Base-by-base conservation (phyloP, 2,797 vertebrate species). In the Lindbergichthys nudifrons region DNA sequence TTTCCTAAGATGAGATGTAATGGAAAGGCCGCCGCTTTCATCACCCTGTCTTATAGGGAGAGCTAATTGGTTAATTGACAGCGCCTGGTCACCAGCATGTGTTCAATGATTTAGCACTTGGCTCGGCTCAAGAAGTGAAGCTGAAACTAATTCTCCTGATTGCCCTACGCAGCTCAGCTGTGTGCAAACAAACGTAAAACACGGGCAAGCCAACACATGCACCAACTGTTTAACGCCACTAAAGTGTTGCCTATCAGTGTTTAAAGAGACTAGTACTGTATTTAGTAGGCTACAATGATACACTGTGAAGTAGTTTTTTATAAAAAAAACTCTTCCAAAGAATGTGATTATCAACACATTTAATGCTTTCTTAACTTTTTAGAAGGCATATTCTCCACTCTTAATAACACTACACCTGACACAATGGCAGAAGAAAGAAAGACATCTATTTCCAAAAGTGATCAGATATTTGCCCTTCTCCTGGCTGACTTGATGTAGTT, bases 121-220 rank as follows among this genome's bases (percentile, higher is more conserved):
- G 19, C 45, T 1, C 5, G 11, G 3, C 42, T 36, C 3, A 1
- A 58, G 36, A 61, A 14, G 53, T 16, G 18, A 47, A 83, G 74
- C 73, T 87, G 89, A 54, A 65, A 30, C 21, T 26, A 30, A 79
- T 92, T 48, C 53, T 21, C 18, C 10, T 81, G 23, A 90, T 85
- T 71, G 50, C 14, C 2, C 21, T 4, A 39, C 10, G 23, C 2
- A 14, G 16, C 3, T 13, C 70, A 65, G 61, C 41, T 75, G 73
- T 18, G 51, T 5, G 51, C 13, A 42, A 45, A 39, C 45, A 23
- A 6, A 47, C 9, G 4, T 45, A 19, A 73, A 48, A 64, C 39
- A 16, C 0, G 39, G 16, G 15, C 65, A 14, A 21, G 59, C 5
- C 30, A 13, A 43, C 19, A 19, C 58, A 11, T 5, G 62, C 15